These are phyloP conservation scores for Synaphobranchus kaupii DNA, from an alignment of 2,797 vertebrate genomes.

Conservation along the genomic window DNA sequence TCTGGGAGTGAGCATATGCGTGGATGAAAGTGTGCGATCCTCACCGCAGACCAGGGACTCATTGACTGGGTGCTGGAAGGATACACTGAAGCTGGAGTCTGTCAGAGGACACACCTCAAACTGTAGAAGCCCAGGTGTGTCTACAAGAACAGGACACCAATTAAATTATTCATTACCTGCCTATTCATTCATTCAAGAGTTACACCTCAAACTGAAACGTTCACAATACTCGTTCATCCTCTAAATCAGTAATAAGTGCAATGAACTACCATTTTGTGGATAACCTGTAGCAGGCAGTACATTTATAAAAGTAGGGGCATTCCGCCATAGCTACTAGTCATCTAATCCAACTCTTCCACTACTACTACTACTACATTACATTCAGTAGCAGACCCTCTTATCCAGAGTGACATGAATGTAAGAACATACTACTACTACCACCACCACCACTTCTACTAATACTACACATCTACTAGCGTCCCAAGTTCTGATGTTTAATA, in stretches of 20 bases:
- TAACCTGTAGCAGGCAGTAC: not conserved
- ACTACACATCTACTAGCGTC: not conserved
- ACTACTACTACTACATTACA: not conserved
- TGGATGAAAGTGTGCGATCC: conserved; percentile 45
- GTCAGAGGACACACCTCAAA: conserved; percentile 98
- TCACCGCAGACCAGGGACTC: conserved; percentile 98
- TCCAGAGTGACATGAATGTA: not conserved
- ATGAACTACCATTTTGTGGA: not conserved
- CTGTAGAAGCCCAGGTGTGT: conserved; percentile 90
- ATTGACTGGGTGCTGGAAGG: conserved; percentile 98
- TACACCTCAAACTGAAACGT: not conserved
- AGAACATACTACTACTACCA: not conserved
- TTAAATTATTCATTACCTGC: not conserved
- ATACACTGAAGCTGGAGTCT: conserved; percentile 93
- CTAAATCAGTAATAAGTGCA: not conserved
- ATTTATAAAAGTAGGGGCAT: too few relatives aligned
- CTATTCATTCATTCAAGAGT: not conserved
- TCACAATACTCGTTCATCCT: not conserved
- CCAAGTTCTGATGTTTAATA: not conserved
- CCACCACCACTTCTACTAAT: too few relatives aligned
- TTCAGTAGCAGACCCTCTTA: not conserved
- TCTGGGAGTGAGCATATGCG: not conserved
- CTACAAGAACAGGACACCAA: conserved; percentile 63
- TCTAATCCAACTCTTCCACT: too few relatives aligned
- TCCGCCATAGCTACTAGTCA: too few relatives aligned